Base-by-base conservation (phyloP, 2,113 vertebrate genomes). In the Carettochelys insculpta region DNA sequence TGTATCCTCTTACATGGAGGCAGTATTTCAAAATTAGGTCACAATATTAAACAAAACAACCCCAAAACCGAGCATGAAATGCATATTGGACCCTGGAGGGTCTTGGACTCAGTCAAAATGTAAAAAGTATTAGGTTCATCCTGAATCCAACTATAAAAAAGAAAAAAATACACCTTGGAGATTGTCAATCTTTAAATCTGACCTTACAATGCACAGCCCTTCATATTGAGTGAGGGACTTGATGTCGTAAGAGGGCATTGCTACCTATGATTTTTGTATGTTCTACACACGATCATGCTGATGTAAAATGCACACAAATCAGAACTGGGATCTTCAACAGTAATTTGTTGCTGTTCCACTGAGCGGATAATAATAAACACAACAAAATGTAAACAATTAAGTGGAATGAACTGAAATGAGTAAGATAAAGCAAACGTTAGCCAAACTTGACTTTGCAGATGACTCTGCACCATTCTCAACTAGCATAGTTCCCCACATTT, bases 391-490 rank as follows among this genome's bases (percentile, higher is more conserved):
- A 90, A 77, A 43, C 92, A 47, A 2, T 50, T 50, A 79, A 8
- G 41, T 80, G 31, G 11, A 84, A 92, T 68, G 89, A 31, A 61
- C 10, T 80, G 34, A 17, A 85, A 87, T 38, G 34, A 91, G 83
- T 50, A 89, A 84, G 25, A 65, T n/a, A 94, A n/a, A 16, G 24
- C 31, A 82, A 29, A 17, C 43, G 71, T 51, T 50, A 48, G 19
- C 0, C 9, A 76, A 50, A 24, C 51, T 9, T 86, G 80, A 92
- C 54, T 82, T 94, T 90, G 52, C 82, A 85, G 76, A 53, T 45
- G 3, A 29, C 25, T 50, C 79, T 86, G 34, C 13, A 54, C 25
- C 73, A 11, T 41, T 56, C 14, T 82, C 1, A 5, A 65, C 65
- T 38, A 89, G 9, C 29, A 73, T 47, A 25, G 1, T 1, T 43